These are phyloP conservation scores for Drosophila orena DNA, from an alignment of 1,140 invertebrate species.

Conservation along the genomic window DNA sequence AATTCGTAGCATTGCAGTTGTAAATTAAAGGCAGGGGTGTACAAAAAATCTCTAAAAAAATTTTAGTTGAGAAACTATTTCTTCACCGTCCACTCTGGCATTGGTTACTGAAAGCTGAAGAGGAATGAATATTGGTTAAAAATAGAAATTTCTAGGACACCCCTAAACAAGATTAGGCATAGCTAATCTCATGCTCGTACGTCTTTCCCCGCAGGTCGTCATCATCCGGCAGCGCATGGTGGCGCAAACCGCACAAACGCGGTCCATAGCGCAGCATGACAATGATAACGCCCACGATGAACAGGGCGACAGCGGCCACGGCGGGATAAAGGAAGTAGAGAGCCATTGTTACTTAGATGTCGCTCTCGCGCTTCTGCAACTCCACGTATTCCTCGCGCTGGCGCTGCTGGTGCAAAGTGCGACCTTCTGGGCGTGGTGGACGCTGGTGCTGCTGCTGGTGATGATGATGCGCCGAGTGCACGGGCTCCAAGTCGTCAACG, in stretches of 20 bases:
- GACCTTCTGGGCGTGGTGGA: constrained; percentile 74
- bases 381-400: constrained; percentile 89
- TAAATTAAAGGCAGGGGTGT: neutral
- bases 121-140: neutral
- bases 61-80: neutral
- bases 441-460: constrained; percentile 49
- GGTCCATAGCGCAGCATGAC: constrained; percentile 90
- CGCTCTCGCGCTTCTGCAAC: constrained; percentile 92
- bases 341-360: constrained; percentile 89
- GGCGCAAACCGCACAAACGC: constrained; percentile 88
- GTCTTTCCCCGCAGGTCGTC: constrained; percentile 87
- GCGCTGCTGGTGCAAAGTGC: constrained; percentile 74
- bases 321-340: constrained; percentile 91
- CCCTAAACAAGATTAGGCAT: constrained; percentile 69
- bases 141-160: neutral
- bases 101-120: neutral
- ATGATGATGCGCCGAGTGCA: constrained; percentile 69
- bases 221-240: constrained; percentile 87
- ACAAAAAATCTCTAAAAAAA: neutral
- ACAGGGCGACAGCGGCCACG: constrained; percentile 89
- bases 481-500: constrained; percentile 71
- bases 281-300: constrained; percentile 91
- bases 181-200: constrained; percentile 88
- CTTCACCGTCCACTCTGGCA: neutral
- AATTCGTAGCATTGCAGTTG: constrained; percentile 24